Evolutionary conservation across 2,113 vertebrate genomes (phyloP).

Genomic region (Nibea albiflora): DNA sequence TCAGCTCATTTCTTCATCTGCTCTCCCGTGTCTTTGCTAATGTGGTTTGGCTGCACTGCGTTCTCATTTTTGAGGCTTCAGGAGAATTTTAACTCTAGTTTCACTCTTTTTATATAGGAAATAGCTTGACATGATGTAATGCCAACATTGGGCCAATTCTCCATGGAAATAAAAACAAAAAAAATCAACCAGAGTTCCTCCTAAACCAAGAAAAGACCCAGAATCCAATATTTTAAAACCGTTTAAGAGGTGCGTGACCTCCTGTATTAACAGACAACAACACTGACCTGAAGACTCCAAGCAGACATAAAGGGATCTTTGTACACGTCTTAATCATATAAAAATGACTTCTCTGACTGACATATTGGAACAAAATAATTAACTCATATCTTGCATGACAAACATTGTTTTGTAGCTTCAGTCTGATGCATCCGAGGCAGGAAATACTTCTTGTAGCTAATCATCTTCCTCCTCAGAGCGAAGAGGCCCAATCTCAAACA

Average conservation of each 20-base stretch:
- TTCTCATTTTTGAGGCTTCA: too few relatives aligned
- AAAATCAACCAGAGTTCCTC: background rate
- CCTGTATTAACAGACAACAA: background rate
- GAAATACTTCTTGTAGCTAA: conserved; percentile 62
- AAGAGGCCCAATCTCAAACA: conserved; percentile 28
- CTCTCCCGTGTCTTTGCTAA: background rate
- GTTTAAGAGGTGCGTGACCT: background rate
- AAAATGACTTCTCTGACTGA: background rate
- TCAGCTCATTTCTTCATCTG: background rate
- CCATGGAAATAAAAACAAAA: background rate
- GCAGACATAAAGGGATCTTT: background rate
- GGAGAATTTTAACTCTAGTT: background rate
- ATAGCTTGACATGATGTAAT: background rate
- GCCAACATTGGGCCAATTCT: background rate
- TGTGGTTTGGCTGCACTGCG: background rate
- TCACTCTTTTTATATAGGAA: background rate
- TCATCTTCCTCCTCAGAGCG: conserved; percentile 48
- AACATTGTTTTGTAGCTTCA: background rate
- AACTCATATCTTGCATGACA: background rate
- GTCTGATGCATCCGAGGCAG: conserved; percentile 57
- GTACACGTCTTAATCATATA: background rate
- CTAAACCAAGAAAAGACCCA: background rate
- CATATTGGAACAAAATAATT: background rate
- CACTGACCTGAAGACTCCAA: background rate
- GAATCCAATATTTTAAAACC: background rate